Evolutionary conservation across 1,140 invertebrate species (phyloP).

Genomic region (Pogonognathellus flavescens): DNA sequence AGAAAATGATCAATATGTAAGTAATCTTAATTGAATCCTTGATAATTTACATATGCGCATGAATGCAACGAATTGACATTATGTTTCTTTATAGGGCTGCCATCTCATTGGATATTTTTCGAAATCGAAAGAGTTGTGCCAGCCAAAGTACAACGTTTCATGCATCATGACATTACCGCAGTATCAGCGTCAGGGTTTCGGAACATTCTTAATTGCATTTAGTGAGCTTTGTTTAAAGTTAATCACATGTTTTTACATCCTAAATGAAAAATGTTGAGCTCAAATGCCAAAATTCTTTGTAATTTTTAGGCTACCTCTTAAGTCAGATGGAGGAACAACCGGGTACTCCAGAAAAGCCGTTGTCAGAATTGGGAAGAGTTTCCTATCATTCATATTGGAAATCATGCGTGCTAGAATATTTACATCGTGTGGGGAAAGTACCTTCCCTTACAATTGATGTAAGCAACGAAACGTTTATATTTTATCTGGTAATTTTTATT

Average conservation of each 20-base stretch:
- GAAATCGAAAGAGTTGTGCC: conserved; percentile 97
- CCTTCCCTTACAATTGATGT: conserved; percentile 65
- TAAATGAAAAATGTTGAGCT: too few relatives aligned
- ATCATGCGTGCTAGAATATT: conserved; percentile 83
- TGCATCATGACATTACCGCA: conserved; percentile 99
- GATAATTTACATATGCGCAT: too few relatives aligned
- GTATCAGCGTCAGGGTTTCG: conserved; percentile 96
- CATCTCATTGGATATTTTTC: conserved; percentile 92
- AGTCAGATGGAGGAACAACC: conserved; percentile 93
- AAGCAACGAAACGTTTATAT: background rate
- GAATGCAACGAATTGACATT: background rate
- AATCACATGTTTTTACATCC: too few relatives aligned
- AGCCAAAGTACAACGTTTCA: conserved; percentile 98
- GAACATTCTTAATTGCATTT: conserved; percentile 97
- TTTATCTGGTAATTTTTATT: conserved; percentile 5
- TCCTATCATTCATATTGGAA: conserved; percentile 97
- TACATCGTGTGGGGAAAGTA: conserved; percentile 70
- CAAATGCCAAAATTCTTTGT: too few relatives aligned
- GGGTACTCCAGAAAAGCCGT: conserved; percentile 97
- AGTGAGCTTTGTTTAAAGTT: conserved; percentile 76
- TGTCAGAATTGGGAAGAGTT: conserved; percentile 94
- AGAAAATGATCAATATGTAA: conserved; percentile 83
- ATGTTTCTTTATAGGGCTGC: conserved; percentile 75
- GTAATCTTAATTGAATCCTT: too few relatives aligned
- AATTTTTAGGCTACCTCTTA: conserved; percentile 80